These are phyloP conservation scores for Campoplex capitator DNA, from an alignment of 2,888 invertebrate species.

Conservation along the genomic window DNA sequence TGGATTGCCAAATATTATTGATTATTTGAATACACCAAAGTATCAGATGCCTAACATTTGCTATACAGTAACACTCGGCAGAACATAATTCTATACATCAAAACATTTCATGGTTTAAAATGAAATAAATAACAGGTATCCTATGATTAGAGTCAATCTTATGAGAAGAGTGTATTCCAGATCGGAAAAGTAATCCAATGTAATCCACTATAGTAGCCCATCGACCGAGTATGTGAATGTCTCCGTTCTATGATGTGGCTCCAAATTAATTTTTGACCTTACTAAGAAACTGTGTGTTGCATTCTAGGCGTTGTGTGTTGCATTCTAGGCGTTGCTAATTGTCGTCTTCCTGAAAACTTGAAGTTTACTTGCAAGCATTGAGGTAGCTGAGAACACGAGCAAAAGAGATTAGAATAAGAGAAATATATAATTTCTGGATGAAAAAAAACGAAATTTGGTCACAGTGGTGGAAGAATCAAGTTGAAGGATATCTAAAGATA, in stretches of 20 bases:
- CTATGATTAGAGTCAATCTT: background rate
- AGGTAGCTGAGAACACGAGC: background rate
- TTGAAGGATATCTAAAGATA: slow-evolving; percentile 27
- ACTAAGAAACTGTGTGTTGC: background rate
- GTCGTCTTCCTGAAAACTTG: background rate
- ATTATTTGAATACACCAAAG: background rate
- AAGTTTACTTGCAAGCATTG: slow-evolving; percentile 23
- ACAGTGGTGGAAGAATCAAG: slow-evolving; percentile 15
- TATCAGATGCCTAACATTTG: background rate
- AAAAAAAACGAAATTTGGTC: slow-evolving; percentile 38
- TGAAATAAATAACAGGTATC: background rate
- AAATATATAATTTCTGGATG: slow-evolving; percentile 44
- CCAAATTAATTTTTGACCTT: background rate
- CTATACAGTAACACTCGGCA: background rate
- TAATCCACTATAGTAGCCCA: background rate
- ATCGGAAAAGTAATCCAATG: no score
- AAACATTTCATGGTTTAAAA: background rate
- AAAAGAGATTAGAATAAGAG: slow-evolving; percentile 43
- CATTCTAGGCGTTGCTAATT: background rate
- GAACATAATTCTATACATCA: background rate
- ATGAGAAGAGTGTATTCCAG: no score
- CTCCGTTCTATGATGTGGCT: background rate
- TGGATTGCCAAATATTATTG: no score
- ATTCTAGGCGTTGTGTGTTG: background rate
- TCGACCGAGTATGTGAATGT: background rate